These are phyloP conservation scores for Hylyphantes graminicola DNA, from an alignment of 1,140 invertebrate species.

Conservation along the genomic window DNA sequence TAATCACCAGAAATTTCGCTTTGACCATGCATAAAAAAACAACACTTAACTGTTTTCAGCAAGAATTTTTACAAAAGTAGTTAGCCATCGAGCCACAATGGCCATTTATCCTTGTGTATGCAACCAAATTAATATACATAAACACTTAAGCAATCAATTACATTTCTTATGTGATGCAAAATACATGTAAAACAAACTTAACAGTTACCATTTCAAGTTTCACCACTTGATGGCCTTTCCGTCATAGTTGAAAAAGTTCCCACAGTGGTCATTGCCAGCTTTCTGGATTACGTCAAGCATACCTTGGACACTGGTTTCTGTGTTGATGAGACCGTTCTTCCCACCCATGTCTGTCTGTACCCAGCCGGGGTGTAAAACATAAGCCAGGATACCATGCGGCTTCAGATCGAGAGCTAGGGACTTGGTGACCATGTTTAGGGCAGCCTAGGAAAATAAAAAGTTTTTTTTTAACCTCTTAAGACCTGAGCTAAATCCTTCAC, in stretches of 20 bases:
- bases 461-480: neutral
- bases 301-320: constrained; percentile 74
- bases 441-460: constrained; percentile 73
- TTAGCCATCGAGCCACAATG: no score
- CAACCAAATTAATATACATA: no score
- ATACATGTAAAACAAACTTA: no score
- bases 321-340: constrained; percentile 77
- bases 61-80: no score
- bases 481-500: no score
- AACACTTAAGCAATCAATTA: no score
- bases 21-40: no score
- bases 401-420: constrained; percentile 85
- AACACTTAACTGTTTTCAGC: no score
- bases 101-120: no score
- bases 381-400: constrained; percentile 78
- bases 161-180: no score
- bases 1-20: no score
- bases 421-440: constrained; percentile 87
- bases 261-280: constrained; percentile 76
- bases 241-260: constrained; percentile 81
- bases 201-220: neutral
- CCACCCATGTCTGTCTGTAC: constrained; percentile 91
- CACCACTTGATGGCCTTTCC: constrained; percentile 81
- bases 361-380: constrained; percentile 89
- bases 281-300: constrained; percentile 76